phyloP scores from a whole-genome alignment of 2,113 vertebrate species.

The Coregonus clupeaformis region DNA sequence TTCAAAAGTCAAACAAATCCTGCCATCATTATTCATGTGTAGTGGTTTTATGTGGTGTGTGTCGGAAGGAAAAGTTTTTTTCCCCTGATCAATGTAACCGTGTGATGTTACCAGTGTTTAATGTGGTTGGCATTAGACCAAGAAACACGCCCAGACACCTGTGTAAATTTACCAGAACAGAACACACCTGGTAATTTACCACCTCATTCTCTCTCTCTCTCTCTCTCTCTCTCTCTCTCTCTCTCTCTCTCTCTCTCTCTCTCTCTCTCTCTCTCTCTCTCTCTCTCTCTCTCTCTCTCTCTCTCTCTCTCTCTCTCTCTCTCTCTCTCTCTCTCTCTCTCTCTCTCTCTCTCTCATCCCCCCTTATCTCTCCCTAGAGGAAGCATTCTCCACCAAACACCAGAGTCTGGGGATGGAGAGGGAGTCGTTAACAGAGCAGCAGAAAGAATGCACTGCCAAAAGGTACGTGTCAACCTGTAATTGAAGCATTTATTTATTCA shows the following conservation, averaged over 20 bases:
- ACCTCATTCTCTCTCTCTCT: neutral
- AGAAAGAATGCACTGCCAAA: slow-evolving; percentile 94
- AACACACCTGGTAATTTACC: slow-evolving; percentile 53
- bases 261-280: neutral
- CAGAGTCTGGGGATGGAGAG: slow-evolving; percentile 83
- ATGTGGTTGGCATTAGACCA: slow-evolving; percentile 31
- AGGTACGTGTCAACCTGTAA: slow-evolving; percentile 77
- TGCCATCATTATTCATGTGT: slow-evolving; percentile 54
- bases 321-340: slow-evolving; percentile 39
- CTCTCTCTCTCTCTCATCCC: slow-evolving; percentile 1
- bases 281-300: slow-evolving; percentile 6
- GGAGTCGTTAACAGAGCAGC: slow-evolving; percentile 81
- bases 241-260: slow-evolving; percentile 18
- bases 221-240: slow-evolving; percentile 2
- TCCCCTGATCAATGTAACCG: slow-evolving; percentile 44
- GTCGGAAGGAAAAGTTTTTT: slow-evolving; percentile 61
- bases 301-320: slow-evolving; percentile 14
- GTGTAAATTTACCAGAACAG: slow-evolving; percentile 43
- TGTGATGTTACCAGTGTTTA: slow-evolving; percentile 51
- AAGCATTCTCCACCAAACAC: slow-evolving; percentile 78
- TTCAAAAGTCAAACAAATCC: slow-evolving; percentile 49
- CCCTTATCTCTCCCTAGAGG: slow-evolving; percentile 72
- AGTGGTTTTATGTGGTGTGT: slow-evolving; percentile 61
- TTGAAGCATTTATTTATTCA: slow-evolving; percentile 40
- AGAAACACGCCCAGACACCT: slow-evolving; percentile 54